A percentile compares a stretch with the other conserved stretches of the same genome.
Conservation (phyloP, 2,888 invertebrate species). For the Drosophila kambysellisi region DNA sequence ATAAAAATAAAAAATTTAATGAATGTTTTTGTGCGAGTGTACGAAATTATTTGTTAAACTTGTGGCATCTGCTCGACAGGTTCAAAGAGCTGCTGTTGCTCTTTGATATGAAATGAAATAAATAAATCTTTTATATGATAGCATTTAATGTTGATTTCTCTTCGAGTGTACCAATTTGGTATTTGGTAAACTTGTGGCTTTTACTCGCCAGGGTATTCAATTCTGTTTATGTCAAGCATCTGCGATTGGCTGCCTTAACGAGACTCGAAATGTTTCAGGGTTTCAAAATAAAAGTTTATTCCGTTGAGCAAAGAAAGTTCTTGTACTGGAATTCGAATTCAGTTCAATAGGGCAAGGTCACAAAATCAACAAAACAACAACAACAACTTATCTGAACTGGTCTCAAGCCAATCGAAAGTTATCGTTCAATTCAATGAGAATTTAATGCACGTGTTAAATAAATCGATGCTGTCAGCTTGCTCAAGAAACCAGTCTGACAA, state of each 20-base stretch:
- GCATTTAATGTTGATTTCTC: not conserved
- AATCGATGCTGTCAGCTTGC: not conserved
- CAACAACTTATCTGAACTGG: not conserved
- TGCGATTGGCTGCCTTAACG: slow-evolving; percentile 6
- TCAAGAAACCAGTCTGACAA: not conserved
- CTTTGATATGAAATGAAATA: not conserved
- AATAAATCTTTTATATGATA: not conserved
- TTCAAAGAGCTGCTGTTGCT: not conserved
- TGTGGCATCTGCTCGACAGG: slow-evolving; percentile 37
- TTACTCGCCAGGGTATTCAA: slow-evolving; percentile 26
- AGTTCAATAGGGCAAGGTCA: slow-evolving; percentile 15
- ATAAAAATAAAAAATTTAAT: not conserved
- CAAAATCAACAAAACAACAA: slow-evolving; percentile 10
- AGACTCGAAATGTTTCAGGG: not conserved
- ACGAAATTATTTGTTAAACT: slow-evolving; percentile 34
- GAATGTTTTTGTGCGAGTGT: not conserved
- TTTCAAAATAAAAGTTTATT: not conserved
- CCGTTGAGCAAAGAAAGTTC: not conserved
- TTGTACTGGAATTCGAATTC: not conserved
- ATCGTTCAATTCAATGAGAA: slow-evolving; percentile 2
- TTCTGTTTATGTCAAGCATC: slow-evolving; percentile 26
- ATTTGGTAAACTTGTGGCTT: slow-evolving; percentile 48
- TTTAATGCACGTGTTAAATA: not conserved
- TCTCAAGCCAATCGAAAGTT: not conserved
- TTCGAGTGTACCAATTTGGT: not conserved